A percentile compares a stretch with the other conserved stretches of the same genome.
Conservation (phyloP, 2,888 invertebrate genomes). For the Tenodera sinensis region DNA sequence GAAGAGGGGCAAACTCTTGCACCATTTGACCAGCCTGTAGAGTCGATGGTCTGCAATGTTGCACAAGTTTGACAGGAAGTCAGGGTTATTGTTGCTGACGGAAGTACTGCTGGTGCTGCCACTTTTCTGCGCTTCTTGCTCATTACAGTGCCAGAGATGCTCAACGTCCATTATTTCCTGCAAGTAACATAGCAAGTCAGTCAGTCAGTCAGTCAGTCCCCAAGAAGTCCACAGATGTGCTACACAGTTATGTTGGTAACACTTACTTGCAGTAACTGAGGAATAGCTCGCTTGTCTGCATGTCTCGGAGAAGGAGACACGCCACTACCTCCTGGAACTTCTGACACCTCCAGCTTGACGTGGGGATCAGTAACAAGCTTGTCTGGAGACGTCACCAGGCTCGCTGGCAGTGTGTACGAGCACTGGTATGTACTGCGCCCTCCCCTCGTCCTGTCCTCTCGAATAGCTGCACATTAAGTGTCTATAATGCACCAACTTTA, state of each 20-base stretch:
- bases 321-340: constrained; percentile 29
- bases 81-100: constrained; percentile 61
- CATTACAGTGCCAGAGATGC: constrained; percentile 92
- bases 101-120: constrained; percentile 14
- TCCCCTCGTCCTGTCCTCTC: constrained; percentile 91
- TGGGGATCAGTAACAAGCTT: constrained; percentile 33
- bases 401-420: constrained; percentile 79
- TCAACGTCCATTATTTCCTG: constrained; percentile 96
- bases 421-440: constrained; percentile 95
- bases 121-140: constrained; percentile 51
- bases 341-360: constrained; percentile 38
- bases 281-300: constrained; percentile 49
- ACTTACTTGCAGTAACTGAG: constrained; percentile 65
- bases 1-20: constrained; percentile 93
- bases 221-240: background rate
- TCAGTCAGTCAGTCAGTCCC: background rate
- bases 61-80: constrained; percentile 84
- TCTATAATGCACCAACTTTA: too few relatives aligned
- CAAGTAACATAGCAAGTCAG: background rate
- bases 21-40: constrained; percentile 98
- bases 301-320: constrained; percentile 32
- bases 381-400: constrained; percentile 50
- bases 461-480: constrained; percentile 61
- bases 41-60: constrained; percentile 92
- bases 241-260: background rate